Percentiles rank a stretch among this genome's conserved stretches.
phyloP scores from a whole-genome alignment of 2,797 vertebrate genomes.

The Lutjanus argentimaculatus region DNA sequence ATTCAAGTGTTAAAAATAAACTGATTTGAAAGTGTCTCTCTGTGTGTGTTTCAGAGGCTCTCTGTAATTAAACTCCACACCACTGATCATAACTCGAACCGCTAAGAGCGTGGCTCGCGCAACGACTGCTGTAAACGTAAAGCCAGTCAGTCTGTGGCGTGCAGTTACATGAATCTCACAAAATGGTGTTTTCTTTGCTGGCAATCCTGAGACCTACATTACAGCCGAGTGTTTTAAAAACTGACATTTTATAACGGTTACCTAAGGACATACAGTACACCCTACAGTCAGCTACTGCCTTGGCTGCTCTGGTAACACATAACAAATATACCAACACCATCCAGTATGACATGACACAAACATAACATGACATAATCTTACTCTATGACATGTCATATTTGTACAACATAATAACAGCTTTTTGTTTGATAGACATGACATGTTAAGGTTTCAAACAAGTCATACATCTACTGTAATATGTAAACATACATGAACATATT shows the following conservation, averaged over 20 bases:
- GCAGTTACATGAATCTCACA: slow-evolving; percentile 27
- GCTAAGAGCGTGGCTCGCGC: slow-evolving; percentile 16
- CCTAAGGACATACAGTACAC: not conserved
- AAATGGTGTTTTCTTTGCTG: not conserved
- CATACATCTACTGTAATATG: not conserved
- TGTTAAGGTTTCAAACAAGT: not conserved
- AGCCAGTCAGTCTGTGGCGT: slow-evolving; percentile 11
- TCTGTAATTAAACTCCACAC: slow-evolving; percentile 66
- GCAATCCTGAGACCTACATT: not conserved
- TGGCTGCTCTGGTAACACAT: not conserved
- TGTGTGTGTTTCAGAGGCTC: slow-evolving; percentile 23
- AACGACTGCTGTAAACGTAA: slow-evolving; percentile 36
- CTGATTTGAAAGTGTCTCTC: slow-evolving; percentile 57
- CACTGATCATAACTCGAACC: slow-evolving; percentile 54
- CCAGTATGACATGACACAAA: not conserved
- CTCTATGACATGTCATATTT: not conserved
- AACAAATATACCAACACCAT: not conserved
- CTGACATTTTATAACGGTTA: slow-evolving; percentile 5
- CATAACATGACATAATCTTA: not conserved
- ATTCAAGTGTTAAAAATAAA: slow-evolving; percentile 68
- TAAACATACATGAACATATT: no score
- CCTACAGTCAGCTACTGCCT: not conserved
- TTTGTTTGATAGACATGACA: no score
- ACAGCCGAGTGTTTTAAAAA: not conserved
- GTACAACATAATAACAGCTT: not conserved